These are phyloP conservation scores for human (Homo sapiens) DNA, from an alignment of 2,113 vertebrate species.

Conservation along the genomic window DNA sequence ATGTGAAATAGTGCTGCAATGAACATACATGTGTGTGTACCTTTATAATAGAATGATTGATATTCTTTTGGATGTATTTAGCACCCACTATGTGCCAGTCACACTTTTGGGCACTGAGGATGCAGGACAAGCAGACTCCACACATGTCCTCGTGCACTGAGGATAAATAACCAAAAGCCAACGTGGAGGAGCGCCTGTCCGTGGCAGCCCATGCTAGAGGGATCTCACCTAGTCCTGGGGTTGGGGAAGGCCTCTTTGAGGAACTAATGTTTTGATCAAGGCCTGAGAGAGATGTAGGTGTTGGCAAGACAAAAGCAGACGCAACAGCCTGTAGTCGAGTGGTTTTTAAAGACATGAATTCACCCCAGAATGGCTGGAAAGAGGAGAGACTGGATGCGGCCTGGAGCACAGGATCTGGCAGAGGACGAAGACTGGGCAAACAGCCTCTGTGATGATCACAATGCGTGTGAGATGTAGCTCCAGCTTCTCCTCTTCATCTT, in stretches of 20 bases:
- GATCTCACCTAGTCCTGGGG: not conserved
- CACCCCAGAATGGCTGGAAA: not conserved
- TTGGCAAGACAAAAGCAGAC: not conserved
- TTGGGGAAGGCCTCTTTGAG: not conserved
- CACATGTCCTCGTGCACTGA: not conserved
- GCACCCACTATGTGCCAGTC: not conserved
- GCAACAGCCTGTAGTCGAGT: not conserved
- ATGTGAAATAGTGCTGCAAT: no score
- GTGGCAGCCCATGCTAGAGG: no score
- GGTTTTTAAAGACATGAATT: not conserved
- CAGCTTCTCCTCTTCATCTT: not conserved
- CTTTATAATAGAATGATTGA: no score
- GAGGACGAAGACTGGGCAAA: fast-evolving
- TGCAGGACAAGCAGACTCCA: not conserved
- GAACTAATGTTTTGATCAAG: not conserved
- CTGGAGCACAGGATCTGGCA: not conserved
- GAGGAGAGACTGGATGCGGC: not conserved
- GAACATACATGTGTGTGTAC: no score
- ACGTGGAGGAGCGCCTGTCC: not conserved
- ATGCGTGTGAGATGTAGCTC: no score
- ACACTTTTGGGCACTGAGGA: not conserved
- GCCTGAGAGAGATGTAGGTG: not conserved
- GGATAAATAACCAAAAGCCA: not conserved
- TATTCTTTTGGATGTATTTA: not conserved
- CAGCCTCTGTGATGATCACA: fast-evolving